Percentiles rank a stretch among this genome's conserved stretches.
Conservation (phyloP, 2,797 vertebrate genomes). For the Sardinella longiceps region DNA sequence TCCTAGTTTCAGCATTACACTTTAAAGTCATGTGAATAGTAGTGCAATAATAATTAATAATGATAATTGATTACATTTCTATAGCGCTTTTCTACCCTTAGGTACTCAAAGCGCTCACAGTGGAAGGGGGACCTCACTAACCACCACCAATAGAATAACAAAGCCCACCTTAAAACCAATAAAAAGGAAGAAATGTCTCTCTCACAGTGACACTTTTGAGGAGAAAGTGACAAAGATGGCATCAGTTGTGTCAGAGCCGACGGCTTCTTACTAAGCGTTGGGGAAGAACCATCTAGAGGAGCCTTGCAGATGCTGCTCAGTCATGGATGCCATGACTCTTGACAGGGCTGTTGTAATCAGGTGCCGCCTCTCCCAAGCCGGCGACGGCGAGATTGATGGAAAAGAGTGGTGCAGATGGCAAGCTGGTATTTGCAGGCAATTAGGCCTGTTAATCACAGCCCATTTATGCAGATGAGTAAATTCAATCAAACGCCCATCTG, state of each 20-base stretch:
- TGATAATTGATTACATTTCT: too few relatives aligned
- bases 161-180: too few relatives aligned
- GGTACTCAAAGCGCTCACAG: too few relatives aligned
- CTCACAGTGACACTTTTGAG: too few relatives aligned
- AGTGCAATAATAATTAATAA: too few relatives aligned
- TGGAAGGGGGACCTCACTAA: too few relatives aligned
- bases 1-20: too few relatives aligned
- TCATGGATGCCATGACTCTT: constrained; percentile 41
- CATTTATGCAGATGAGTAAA: constrained; percentile 56
- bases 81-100: too few relatives aligned
- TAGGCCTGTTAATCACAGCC: constrained; percentile 55
- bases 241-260: not conserved
- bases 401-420: constrained; percentile 36
- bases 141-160: too few relatives aligned
- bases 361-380: constrained; percentile 35
- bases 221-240: not conserved
- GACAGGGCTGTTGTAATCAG: constrained; percentile 46
- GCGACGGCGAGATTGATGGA: constrained; percentile 44
- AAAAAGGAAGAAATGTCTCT: too few relatives aligned
- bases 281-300: not conserved
- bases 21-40: too few relatives aligned
- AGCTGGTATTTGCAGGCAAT: constrained; percentile 54
- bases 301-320: not conserved
- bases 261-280: not conserved
- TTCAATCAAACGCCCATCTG: constrained; percentile 47